Base-by-base conservation (phyloP, 1,140 invertebrate species). In the Scylla paramamosain region DNA sequence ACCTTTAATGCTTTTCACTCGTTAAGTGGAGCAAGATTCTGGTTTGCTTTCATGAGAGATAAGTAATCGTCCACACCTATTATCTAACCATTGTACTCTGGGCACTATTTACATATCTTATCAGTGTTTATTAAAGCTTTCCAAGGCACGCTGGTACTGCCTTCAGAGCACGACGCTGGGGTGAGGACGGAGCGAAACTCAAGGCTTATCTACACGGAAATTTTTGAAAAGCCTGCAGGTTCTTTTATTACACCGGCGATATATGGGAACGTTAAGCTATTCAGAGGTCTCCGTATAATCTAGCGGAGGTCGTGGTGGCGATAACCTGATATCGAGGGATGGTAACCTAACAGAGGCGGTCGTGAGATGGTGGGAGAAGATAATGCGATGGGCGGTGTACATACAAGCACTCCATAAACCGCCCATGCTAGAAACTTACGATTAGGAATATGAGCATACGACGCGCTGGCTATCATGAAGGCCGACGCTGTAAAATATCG, bases 261-360 rank as follows among this genome's bases (percentile, higher is more conserved):
- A 77, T 77, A 77, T 77, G 67, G 67, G 67, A n/a, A 77, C 67
- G 67, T 20, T 77, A 20, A 77, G 12, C 67, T n/a, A n/a, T 77
- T 77, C 67, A 77, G 67, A n/a, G 67, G 67, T 20, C 20, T 77
- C 67, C 25, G 16, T 77, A 77, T 77, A n/a, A 77, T 77, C 67
- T 25, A 20, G 20, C n/a, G 12, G 52, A 7, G 52, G 31, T 91
- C 90, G 90, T 77, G 59, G 59, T 16, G 32, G 52, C 31, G 90
- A 91, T 91, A 77, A 31, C 29, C 52, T 16, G 90, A 91, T 91
- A 91, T 46, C 29, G n/a, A 46, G 48, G 46, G n/a, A 91, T 28
- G n/a, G 46, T 20, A 32, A 59, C 29, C 32, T 52, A 31, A 91
- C 89, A 91, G 89, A 16, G 89, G 45, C 89, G 67, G 52, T 91